Conservation (phyloP, 2,113 vertebrate species). For the Crotalus tigris region DNA sequence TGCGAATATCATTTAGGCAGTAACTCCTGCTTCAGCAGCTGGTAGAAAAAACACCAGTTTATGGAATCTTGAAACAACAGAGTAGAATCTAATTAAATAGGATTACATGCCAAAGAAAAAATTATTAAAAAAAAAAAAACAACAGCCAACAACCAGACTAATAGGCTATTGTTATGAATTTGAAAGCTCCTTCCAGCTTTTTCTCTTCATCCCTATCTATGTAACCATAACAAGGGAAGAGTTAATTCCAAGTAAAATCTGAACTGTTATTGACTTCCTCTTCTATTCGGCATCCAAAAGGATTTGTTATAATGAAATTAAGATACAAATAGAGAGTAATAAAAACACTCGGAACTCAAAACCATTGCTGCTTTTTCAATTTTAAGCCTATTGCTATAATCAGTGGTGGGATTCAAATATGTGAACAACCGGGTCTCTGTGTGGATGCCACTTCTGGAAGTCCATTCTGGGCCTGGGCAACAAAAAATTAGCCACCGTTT, state of each 20-base stretch:
- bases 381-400: not conserved
- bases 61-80: slow-evolving; percentile 83
- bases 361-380: not conserved
- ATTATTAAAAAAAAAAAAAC: slow-evolving; percentile 77
- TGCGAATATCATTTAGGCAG: slow-evolving; percentile 82
- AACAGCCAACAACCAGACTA: slow-evolving; percentile 58
- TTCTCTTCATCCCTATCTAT: slow-evolving; percentile 60
- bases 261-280: slow-evolving; percentile 50
- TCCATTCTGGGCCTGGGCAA: no score
- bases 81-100: slow-evolving; percentile 83
- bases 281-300: slow-evolving; percentile 56
- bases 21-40: slow-evolving; percentile 80
- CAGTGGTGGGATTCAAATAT: no score
- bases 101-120: slow-evolving; percentile 82
- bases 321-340: slow-evolving; percentile 38
- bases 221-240: slow-evolving; percentile 44
- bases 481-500: no score
- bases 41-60: slow-evolving; percentile 79
- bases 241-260: slow-evolving; percentile 56
- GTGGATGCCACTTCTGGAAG: no score
- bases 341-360: slow-evolving; percentile 46
- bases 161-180: slow-evolving; percentile 75
- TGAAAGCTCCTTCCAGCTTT: slow-evolving; percentile 62
- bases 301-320: slow-evolving; percentile 55
- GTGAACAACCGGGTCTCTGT: no score